Conservation (phyloP, 2,113 vertebrate genomes). For the Leiothrix lutea region DNA sequence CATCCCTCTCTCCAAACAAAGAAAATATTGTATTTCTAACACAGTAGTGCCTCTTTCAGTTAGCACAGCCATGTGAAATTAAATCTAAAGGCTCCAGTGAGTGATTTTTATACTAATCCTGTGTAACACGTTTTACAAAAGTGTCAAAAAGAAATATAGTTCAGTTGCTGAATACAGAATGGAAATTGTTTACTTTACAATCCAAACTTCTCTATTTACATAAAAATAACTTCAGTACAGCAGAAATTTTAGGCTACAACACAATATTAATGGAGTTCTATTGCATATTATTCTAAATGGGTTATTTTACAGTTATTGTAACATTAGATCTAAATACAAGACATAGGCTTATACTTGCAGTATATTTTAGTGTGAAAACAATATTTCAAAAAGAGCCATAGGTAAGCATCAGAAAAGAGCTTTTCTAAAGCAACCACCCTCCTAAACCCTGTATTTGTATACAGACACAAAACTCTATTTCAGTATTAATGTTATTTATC, state of each 20-base stretch:
- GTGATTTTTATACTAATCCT: constrained; percentile 58
- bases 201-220: constrained; percentile 52
- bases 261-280: constrained; percentile 21
- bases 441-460: neutral
- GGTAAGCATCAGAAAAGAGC: neutral
- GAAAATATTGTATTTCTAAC: constrained; percentile 28
- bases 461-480: neutral
- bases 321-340: constrained; percentile 1
- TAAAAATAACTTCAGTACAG: constrained; percentile 49
- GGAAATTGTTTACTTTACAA: constrained; percentile 66
- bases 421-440: neutral
- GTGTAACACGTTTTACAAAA: constrained; percentile 61
- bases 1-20: constrained; percentile 40
- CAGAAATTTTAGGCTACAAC: constrained; percentile 43
- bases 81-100: constrained; percentile 45
- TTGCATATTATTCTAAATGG: neutral
- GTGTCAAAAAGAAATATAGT: constrained; percentile 60
- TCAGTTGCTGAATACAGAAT: neutral
- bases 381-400: neutral
- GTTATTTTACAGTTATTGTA: constrained; percentile 4
- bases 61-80: constrained; percentile 61
- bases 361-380: neutral
- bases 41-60: constrained; percentile 41
- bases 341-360: neutral
- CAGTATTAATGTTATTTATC: neutral